Evolutionary conservation across 2,888 invertebrate genomes (phyloP).

Genomic region (Rhogogaster chlorosoma): DNA sequence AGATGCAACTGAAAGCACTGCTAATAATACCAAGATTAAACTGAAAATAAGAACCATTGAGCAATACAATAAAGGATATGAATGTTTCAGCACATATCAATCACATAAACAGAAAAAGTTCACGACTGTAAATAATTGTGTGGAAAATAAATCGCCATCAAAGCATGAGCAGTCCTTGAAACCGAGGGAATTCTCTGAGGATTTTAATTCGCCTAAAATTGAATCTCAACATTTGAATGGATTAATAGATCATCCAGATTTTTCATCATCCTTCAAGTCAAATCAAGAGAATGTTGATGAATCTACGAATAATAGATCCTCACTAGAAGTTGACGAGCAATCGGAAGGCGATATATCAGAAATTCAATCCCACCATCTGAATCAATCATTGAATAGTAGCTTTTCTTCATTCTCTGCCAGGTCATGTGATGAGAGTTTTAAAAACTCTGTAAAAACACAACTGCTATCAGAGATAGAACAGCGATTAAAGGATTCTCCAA

Average conservation of each 20-base stretch:
- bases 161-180: background rate
- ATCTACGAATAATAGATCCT: background rate
- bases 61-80: background rate
- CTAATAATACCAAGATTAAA: background rate
- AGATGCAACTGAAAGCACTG: background rate
- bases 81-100: background rate
- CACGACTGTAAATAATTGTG: background rate
- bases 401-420: conserved; percentile 6
- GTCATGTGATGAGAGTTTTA: background rate
- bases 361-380: background rate
- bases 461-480: conserved; percentile 16
- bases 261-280: background rate
- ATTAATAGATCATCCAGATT: background rate
- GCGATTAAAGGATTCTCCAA: background rate
- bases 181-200: background rate
- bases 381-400: conserved; percentile 5
- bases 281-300: background rate
- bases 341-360: background rate
- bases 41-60: conserved; percentile 21
- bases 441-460: conserved; percentile 12
- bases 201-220: background rate
- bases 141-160: background rate
- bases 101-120: background rate
- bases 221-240: background rate
- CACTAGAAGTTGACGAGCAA: background rate